Base-by-base conservation (phyloP, 1,140 invertebrate genomes). In the Atta colombica region DNA sequence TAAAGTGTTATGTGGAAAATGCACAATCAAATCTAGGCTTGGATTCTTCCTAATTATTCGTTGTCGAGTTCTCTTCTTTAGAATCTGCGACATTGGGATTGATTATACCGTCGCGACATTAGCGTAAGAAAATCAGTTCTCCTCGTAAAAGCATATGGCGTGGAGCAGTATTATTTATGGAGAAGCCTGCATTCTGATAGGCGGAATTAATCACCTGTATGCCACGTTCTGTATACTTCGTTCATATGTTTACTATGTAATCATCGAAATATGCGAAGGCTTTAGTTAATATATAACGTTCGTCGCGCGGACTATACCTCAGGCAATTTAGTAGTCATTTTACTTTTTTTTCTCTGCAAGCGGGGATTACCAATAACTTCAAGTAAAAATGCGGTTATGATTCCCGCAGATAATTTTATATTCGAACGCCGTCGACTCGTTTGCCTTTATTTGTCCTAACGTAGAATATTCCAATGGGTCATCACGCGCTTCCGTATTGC, bases 121-220 rank as follows among this genome's bases (percentile, higher is more conserved):
- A 31, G 1, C 21, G 14, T 55, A 25, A 49, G 21, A 72, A 82
- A 31, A 74, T 82, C 45, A 61, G 12, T 21, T n/a, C 14, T 71
- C 35, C 14, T 61, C 3, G 31, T 25, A 68, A 60, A 60, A 61
- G 14, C 28, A 39, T 58, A 81, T 25, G 16, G 68, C 28, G 53
- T 12, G 39, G 10, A 71, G 53, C 5, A 14, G 14, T 69, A 85
- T 85, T 87, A 87, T 85, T 87, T 87, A 85, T 85, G 31, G 45
- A 87, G 39, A 7, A 21, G 21, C 31, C 31, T 65, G 25, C 31
- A 21, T 49, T 25, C 58, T 39, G 58, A 87, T 80, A 53, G 21
- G 21, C 35, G 28, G 21, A 85, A 74, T 85, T 81, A 87, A 84
- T 87, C n/a, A 53, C 53, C 65, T 45, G 2, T 60, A 21, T 65